Percentiles rank a stretch among this genome's conserved stretches.
Conservation (phyloP, 2,888 invertebrate species). For the Gasteruption jaculator region DNA sequence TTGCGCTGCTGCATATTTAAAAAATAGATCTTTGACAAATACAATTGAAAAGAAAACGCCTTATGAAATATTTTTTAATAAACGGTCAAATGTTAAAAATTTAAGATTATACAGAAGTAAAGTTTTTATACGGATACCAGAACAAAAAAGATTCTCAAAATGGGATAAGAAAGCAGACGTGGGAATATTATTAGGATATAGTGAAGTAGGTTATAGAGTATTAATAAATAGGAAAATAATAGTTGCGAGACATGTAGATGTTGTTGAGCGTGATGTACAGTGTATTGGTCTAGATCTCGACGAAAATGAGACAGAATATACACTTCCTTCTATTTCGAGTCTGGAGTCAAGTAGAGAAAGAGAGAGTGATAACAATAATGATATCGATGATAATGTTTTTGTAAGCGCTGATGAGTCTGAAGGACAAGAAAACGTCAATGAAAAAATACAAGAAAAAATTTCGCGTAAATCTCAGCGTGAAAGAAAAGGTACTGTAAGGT, state of each 20-base stretch:
- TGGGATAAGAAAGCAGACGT: constrained; percentile 27
- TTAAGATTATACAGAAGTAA: constrained; percentile 21
- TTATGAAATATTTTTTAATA: constrained; percentile 25
- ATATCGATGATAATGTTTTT: not conserved
- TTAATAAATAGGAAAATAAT: constrained; percentile 2
- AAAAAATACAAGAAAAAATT: not conserved
- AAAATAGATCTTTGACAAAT: constrained; percentile 4
- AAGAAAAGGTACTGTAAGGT: constrained; percentile 7
- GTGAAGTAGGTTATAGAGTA: constrained; percentile 25
- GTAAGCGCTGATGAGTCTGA: not conserved
- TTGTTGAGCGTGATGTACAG: not conserved
- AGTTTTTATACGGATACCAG: constrained; percentile 29
- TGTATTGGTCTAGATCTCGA: not conserved
- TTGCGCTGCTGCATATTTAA: constrained; percentile 3
- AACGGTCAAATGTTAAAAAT: constrained; percentile 30
- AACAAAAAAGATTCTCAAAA: constrained; percentile 28
- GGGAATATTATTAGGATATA: constrained; percentile 31
- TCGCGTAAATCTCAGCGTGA: constrained; percentile 1
- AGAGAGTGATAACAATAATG: not conserved
- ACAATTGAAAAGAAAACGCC: constrained; percentile 4
- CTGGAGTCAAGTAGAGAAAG: too few species aligned
- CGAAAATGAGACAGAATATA: too few species aligned
- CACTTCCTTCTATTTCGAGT: too few species aligned
- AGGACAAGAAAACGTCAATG: not conserved
- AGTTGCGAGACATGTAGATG: constrained; percentile 1